Evolutionary conservation across 2,888 invertebrate species (phyloP), one percentile per base, ranked within the genome.

Genomic region (Megalurothrips usitatus): DNA sequence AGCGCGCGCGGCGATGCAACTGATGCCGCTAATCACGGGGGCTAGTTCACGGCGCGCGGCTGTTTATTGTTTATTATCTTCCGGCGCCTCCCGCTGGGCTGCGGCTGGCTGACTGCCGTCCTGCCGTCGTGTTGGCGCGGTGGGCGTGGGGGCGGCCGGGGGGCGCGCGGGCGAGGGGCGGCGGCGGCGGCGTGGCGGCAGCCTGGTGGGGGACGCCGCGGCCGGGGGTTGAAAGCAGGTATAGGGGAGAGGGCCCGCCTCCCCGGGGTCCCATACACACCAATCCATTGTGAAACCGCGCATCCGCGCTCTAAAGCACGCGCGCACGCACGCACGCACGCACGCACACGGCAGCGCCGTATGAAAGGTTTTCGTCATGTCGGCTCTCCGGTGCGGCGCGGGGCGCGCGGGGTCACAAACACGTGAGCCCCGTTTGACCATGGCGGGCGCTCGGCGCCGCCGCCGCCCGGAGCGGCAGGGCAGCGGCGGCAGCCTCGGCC

Each of bases 271-370:
- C 68, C 68, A 75, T 75, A 75, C 68, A 75, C 68, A 75, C 68
- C 68, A 75, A 75, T 75, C 68, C 68, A 75, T 75, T 26, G 68
- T 75, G 68, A 75, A 75, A 75, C 68, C 68, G 68, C 68, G 23
- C 68, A 75, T 75, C 68, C 12, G 23, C 68, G 12, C 26, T 23
- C 68, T 10, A 23, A 26, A 23, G 68, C 68, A 26, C 68, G 10
- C 68, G 23, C 10, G 11, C 68, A 75, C 68, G 26, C 68, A 26
- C 26, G 10, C 68, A 26, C 26, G 9, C 68, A 75, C 68, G 23
- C 68, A 75, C 12, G 12, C 68, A 58, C 58, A 58, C 17, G 58
- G 4, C 6, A 52, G 52, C 19, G 52, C 52, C 52, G 14, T 43
- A 43, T 43, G 34, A 43, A 43, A 43, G 34, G 34, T 43, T 43